Base-by-base conservation (phyloP, 37 sponge, comb jelly and placozoan species). In the Geodia barretti region DNA sequence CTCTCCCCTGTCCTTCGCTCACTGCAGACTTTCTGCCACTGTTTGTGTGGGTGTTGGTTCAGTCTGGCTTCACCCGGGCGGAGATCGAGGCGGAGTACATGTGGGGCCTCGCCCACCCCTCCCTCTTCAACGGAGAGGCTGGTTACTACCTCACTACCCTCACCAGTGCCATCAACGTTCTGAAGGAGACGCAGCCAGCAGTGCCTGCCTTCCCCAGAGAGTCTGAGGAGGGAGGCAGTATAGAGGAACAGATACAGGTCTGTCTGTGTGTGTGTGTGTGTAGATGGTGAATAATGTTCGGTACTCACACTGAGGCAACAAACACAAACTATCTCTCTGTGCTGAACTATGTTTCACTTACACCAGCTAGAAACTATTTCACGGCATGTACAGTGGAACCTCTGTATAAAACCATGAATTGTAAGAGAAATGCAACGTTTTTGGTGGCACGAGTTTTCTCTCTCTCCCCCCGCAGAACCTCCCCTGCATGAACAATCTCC, bases 111-210 rank as follows among this genome's bases (percentile, higher is more conserved):
- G 88, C 94, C 41, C 94, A 96, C 73, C 94, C 91, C 3, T 73
- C 79, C 25, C 88, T 96, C 54, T 77, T 93, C 68, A 88, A 89
- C 25, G 97, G 97, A 29, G 97, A 96, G 75, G 97, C 89, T 21
- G 97, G 97, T 32, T 96, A 96, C 81, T 96, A 96, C 73, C 97
- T 96, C 2, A 96, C 97, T 42, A 96, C 97, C 3, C 81, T 96
- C 37, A 93, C 94, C 75, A 91, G 92, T 82, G 97, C 97, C 36
- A 65, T 89, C 47, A 89, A 88, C 30, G 88, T 88, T 0, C 73
- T 88, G 65, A 88, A 82, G 79, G 88, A 86, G 68, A 62, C 73
- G 36, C 37, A 61, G 25, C 39, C 79, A 21, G 58, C 74, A 35
- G 73, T 21, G 34, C 66, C 78, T 14, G 1, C 74, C 4, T 23